phyloP scores from a whole-genome alignment of 2,797 vertebrate species.

The Columba guinea region DNA sequence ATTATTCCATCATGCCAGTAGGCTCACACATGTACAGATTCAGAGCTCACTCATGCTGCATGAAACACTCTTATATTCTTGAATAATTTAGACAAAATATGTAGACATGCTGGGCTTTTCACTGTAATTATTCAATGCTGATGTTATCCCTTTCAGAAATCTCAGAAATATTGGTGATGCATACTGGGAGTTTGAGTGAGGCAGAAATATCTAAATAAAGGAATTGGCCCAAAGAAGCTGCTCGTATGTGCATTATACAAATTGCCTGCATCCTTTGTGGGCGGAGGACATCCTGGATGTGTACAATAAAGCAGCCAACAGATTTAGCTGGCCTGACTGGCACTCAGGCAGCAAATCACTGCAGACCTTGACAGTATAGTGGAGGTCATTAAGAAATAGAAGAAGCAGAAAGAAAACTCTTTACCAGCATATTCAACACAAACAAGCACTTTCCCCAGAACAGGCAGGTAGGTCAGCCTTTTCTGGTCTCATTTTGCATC shows the following conservation, averaged over 20 bases:
- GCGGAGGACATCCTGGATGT: not conserved
- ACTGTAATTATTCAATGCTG: not conserved
- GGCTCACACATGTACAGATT: not conserved
- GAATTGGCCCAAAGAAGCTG: not conserved
- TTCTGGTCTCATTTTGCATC: not conserved
- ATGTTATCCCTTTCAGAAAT: not conserved
- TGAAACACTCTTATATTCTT: not conserved
- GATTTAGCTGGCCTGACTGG: not conserved
- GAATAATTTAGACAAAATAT: constrained; percentile 26
- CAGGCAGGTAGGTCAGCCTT: not conserved
- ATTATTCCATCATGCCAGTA: not conserved
- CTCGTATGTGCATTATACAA: not conserved
- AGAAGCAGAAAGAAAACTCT: not conserved
- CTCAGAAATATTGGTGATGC: not conserved
- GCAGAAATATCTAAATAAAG: not conserved
- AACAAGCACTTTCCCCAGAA: not conserved
- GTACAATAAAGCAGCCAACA: not conserved
- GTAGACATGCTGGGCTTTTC: not conserved
- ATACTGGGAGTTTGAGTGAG: not conserved
- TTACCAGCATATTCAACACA: not conserved
- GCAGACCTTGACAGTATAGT: not conserved
- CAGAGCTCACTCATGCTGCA: not conserved
- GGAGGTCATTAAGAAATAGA: not conserved
- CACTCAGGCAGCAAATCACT: not conserved
- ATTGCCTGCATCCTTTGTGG: not conserved